Percentiles rank a stretch among this genome's conserved stretches.
phyloP scores from a whole-genome alignment of 2,888 invertebrate genomes.

The Eristalis arbustorum region DNA sequence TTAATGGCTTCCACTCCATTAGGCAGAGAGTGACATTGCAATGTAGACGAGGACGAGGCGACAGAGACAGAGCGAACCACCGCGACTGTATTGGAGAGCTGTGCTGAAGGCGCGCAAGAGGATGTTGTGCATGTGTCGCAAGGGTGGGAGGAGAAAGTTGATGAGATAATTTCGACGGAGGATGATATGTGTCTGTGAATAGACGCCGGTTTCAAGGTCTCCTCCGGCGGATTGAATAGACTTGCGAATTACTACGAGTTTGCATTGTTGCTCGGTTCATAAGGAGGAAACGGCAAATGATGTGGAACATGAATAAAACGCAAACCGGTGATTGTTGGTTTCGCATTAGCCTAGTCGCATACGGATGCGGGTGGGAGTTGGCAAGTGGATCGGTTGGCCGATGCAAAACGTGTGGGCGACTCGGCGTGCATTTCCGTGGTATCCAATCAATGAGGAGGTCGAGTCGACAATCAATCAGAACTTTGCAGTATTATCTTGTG shows the following conservation, averaged over 20 bases:
- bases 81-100: neutral
- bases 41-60: neutral
- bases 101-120: neutral
- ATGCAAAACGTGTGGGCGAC: neutral
- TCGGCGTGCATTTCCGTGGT: too few species aligned
- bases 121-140: neutral
- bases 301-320: neutral
- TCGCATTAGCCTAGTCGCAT: neutral
- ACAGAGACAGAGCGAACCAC: neutral
- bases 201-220: slow-evolving; percentile 40
- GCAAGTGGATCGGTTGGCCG: neutral
- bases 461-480: too few species aligned
- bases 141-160: slow-evolving; percentile 1
- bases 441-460: too few species aligned
- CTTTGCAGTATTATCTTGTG: too few species aligned
- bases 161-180: slow-evolving; percentile 30
- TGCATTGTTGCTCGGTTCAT: neutral
- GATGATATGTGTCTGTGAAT: slow-evolving; percentile 10
- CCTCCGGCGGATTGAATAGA: slow-evolving; percentile 13
- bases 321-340: neutral
- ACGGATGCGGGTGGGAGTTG: neutral
- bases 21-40: slow-evolving; percentile 54
- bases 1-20: slow-evolving; percentile 57
- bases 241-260: neutral
- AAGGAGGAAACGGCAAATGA: slow-evolving; percentile 37